Evolutionary conservation across 2,888 invertebrate species (phyloP), one percentile per base, ranked within the genome.

Genomic region (Atherix ibis): DNA sequence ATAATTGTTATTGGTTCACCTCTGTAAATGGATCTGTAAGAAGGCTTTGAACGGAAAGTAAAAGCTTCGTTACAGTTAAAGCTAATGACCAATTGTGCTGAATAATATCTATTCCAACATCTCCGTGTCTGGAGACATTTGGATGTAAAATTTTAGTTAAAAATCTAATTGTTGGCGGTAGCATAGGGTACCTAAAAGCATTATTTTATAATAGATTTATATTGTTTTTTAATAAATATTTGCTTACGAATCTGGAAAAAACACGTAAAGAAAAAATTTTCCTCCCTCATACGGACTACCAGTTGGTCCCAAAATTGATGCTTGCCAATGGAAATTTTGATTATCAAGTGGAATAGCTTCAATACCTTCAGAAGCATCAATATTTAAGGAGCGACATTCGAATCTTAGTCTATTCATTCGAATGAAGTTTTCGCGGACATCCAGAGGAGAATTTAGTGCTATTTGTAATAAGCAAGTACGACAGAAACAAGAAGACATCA

Each of bases 11-110:
- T 30, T 24, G 19, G 29, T 26, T 18, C 46, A 81, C 81, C 54
- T 79, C 73, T 47, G 84, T 84, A 50, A 80, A 89, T 0, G 91
- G 89, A 63, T 92, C 92, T 0, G 87, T 88, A 37, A 88, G 68
- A 39, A 88, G 65, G 48, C 84, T 85, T 65, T 88, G 87, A 42
- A 88, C 79, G 34, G 85, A 87, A 40, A 88, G 75, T 46, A 88
- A 70, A 38, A 88, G 76, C 56, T 87, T 92, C 44, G 84, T 81
- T 51, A 92, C 78, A 27, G 91, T 91, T 42, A 92, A 64, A 2
- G 89, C 91, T 40, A 91, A 64, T n/a, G 88, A 88, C 92, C 92
- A 94, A 64, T 94, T 94, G 63, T 89, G 85, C 49, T 87, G 84
- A 46, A 94, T 87, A 8, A 87, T 88, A 65, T 94, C 92, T 43